A percentile compares a stretch with the other conserved stretches of the same genome.
Conservation (phyloP, 2,888 invertebrate species). For the Hyles lineata region DNA sequence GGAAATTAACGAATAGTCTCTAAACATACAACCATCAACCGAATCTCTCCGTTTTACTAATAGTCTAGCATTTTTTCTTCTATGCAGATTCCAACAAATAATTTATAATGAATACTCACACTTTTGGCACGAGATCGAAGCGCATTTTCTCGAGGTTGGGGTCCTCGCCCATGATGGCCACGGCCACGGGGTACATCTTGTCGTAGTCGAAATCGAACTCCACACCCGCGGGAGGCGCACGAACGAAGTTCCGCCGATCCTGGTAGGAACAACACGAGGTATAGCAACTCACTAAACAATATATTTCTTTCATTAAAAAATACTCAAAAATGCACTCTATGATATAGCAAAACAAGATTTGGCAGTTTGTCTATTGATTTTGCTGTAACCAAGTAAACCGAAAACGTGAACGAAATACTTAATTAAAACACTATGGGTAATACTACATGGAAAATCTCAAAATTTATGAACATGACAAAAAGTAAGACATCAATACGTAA, state of each 20-base stretch:
- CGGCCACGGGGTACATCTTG: conserved; percentile 95
- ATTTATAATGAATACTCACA: conserved; percentile 87
- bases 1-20: no score
- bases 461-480: no score
- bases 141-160: conserved; percentile 98
- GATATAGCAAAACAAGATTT: no score
- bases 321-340: background rate
- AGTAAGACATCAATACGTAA: no score
- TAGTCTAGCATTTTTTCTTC: no score
- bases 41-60: no score
- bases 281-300: background rate
- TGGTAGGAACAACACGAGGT: conserved; percentile 60
- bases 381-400: background rate
- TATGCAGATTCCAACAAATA: no score
- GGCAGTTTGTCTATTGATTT: background rate
- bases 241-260: conserved; percentile 98
- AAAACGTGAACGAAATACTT: background rate
- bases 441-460: no score
- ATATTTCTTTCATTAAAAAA: background rate
- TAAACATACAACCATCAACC: no score
- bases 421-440: no score
- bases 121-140: conserved; percentile 99
- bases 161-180: conserved; percentile 97
- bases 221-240: conserved; percentile 97
- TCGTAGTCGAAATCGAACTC: conserved; percentile 98